phyloP scores from a whole-genome alignment of 2,888 invertebrate species.

The Harpalus rufipes region DNA sequence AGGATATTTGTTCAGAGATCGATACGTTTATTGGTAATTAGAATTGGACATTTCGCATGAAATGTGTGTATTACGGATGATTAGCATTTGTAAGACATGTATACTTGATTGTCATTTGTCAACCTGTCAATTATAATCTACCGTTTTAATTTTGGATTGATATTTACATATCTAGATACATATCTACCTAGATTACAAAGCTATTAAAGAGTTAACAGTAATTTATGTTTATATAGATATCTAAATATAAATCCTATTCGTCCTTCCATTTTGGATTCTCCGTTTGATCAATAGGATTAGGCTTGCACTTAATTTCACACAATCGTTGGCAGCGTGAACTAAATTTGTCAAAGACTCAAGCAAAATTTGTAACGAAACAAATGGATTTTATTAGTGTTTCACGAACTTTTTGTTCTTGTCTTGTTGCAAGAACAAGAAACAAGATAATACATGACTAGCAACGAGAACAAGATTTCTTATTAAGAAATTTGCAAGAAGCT shows the following conservation, averaged over 20 bases:
- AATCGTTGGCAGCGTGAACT: background rate
- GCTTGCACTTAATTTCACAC: slow-evolving; percentile 16
- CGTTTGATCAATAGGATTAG: slow-evolving; percentile 21
- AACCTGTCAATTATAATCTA: slow-evolving; percentile 28
- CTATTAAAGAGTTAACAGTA: slow-evolving; percentile 27
- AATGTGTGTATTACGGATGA: background rate
- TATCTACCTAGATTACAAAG: slow-evolving; percentile 14
- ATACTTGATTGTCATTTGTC: slow-evolving; percentile 26
- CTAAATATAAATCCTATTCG: slow-evolving; percentile 5
- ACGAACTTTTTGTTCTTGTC: no score
- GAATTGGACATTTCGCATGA: background rate
- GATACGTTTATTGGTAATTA: slow-evolving; percentile 18
- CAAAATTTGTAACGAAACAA: no score
- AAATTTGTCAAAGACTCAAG: no score
- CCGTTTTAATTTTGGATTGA: background rate
- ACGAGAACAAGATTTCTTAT: no score
- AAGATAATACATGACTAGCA: no score
- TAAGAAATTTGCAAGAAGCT: no score
- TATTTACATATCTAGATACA: background rate
- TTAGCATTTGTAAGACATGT: slow-evolving; percentile 5
- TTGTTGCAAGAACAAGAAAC: no score
- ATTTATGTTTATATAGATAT: slow-evolving; percentile 24
- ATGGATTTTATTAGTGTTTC: no score
- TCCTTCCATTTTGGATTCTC: slow-evolving; percentile 19
- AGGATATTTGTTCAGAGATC: background rate